Evolutionary conservation across 2,113 vertebrate species (phyloP).

Genomic region (Misgurnus anguillicaudatus): DNA sequence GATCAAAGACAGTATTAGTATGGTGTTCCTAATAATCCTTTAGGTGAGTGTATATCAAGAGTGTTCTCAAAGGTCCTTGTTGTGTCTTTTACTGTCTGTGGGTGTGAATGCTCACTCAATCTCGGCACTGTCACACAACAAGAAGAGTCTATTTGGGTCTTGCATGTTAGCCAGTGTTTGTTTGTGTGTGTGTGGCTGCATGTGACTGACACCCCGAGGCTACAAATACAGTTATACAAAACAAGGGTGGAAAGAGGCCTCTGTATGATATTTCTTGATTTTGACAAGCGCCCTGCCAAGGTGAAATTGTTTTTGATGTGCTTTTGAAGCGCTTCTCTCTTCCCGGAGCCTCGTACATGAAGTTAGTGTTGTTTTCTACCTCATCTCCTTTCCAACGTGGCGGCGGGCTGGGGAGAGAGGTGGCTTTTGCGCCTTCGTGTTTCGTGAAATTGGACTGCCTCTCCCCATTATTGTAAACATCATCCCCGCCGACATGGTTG

Average conservation of each 20-base stretch:
- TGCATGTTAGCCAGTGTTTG: constrained; percentile 39
- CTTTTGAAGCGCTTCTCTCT: constrained; percentile 59
- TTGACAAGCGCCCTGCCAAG: constrained; percentile 73
- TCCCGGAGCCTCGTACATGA: constrained; percentile 64
- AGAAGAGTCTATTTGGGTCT: constrained; percentile 56
- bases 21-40: too few species aligned
- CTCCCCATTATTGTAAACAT: constrained; percentile 82
- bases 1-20: too few species aligned
- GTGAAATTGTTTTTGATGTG: constrained; percentile 74
- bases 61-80: constrained; percentile 52
- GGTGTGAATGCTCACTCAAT: constrained; percentile 52
- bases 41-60: constrained; percentile 49
- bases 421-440: constrained; percentile 73
- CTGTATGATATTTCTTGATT: constrained; percentile 72
- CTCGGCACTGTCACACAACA: constrained; percentile 55
- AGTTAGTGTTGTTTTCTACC: constrained; percentile 78
- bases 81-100: constrained; percentile 48
- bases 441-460: constrained; percentile 83
- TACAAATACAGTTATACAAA: constrained; percentile 64
- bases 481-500: constrained; percentile 73
- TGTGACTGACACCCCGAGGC: constrained; percentile 64
- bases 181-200: constrained; percentile 38
- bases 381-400: constrained; percentile 78
- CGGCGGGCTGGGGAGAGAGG: constrained; percentile 67
- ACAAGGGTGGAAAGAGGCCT: constrained; percentile 62